Percentiles rank a stretch among this genome's conserved stretches.
phyloP scores from a whole-genome alignment of 2,797 vertebrate species.

The Gambelia wislizenii region DNA sequence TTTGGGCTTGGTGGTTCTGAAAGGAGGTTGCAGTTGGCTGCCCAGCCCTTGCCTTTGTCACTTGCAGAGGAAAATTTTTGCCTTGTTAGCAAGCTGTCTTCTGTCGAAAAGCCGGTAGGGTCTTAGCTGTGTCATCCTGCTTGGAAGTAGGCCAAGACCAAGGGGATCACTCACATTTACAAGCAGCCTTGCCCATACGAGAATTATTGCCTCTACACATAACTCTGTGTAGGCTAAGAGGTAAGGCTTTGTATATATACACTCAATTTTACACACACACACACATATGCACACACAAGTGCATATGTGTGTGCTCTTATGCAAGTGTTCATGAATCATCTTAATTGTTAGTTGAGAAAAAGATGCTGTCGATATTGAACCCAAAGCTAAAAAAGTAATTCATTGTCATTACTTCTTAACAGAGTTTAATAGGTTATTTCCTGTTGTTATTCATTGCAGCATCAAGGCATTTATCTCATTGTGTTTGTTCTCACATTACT shows the following conservation, averaged over 20 bases:
- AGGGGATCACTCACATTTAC: not conserved
- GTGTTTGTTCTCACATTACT: too few relatives aligned
- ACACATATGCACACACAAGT: not conserved
- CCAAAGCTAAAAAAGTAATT: too few relatives aligned
- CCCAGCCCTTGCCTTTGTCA: not conserved
- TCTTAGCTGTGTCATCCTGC: not conserved
- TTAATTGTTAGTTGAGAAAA: not conserved
- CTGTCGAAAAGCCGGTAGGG: conserved; percentile 1
- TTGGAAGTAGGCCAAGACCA: not conserved
- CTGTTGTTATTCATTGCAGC: too few relatives aligned
- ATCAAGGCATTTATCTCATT: too few relatives aligned
- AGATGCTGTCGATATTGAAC: not conserved
- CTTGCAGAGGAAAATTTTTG: conserved; percentile 1
- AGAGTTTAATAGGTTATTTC: too few relatives aligned
- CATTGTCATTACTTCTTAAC: too few relatives aligned
- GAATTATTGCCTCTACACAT: too few relatives aligned
- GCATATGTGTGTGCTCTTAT: too few relatives aligned
- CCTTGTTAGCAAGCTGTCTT: not conserved
- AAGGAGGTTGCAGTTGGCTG: conserved; percentile 6
- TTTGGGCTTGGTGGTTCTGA: too few relatives aligned
- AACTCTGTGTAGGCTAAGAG: too few relatives aligned
- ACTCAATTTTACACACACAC: too few relatives aligned
- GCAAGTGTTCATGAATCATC: not conserved
- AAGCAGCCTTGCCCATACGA: not conserved
- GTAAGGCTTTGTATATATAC: not conserved